These are phyloP conservation scores for Eledona agricola DNA, from an alignment of 2,888 invertebrate genomes.

Conservation along the genomic window DNA sequence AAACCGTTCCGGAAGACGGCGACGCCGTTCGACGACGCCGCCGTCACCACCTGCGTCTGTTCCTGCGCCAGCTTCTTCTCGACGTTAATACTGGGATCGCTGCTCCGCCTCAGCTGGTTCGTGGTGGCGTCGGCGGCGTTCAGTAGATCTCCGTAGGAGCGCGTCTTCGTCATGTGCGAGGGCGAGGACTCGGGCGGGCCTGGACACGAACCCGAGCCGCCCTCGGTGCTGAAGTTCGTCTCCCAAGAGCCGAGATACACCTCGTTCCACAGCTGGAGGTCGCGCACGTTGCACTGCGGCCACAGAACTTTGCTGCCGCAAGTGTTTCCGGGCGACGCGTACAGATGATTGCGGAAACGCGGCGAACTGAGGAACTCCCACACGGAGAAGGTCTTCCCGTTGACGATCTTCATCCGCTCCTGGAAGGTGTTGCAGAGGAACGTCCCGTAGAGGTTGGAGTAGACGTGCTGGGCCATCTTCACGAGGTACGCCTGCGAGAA, in stretches of 20 bases:
- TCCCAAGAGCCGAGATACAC: constrained; percentile 76
- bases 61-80: constrained; percentile 68
- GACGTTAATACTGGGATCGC: constrained; percentile 84
- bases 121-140: constrained; percentile 69
- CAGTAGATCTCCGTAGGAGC: constrained; percentile 86
- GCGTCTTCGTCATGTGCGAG: constrained; percentile 76
- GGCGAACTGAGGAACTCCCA: constrained; percentile 86
- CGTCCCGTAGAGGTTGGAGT: constrained; percentile 96
- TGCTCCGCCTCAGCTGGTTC: constrained; percentile 73
- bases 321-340: constrained; percentile 65
- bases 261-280: constrained; percentile 84
- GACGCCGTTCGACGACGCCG: constrained; percentile 5
- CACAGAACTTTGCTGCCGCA: constrained; percentile 72
- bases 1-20: constrained; percentile 49
- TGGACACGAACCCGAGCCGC: constrained; percentile 53
- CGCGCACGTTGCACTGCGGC: constrained; percentile 86
- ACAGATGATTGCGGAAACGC: constrained; percentile 88
- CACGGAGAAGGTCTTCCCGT: constrained; percentile 80
- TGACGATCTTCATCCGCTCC: constrained; percentile 72
- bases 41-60: no score
- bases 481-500: constrained; percentile 94
- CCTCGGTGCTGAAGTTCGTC: constrained; percentile 52
- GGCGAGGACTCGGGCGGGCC: constrained; percentile 60
- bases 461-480: constrained; percentile 93
- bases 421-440: constrained; percentile 90